Base-by-base conservation (phyloP, 2,797 vertebrate species). In the Xenentodon cancila region DNA sequence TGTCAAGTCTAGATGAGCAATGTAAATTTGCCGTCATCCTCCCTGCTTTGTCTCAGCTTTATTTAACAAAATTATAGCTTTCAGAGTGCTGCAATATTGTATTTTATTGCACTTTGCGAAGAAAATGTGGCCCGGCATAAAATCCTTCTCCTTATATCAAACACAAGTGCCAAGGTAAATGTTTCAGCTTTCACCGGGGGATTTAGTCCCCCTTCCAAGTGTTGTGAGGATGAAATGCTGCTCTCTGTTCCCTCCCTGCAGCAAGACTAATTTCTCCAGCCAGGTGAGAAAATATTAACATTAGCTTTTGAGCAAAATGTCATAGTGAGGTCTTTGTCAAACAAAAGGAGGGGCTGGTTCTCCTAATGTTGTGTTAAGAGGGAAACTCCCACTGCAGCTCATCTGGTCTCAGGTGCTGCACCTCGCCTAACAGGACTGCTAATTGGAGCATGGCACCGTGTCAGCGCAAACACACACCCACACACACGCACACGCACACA, bases 361-460 rank as follows among this genome's bases (percentile, higher is more conserved):
- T 63, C 37, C 48, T 7, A 43, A 56, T 37, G 68, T 48, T 5
- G 43, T 7, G 59, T 59, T 53, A 32, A 65, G 63, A 59, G 53
- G 55, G 48, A 22, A 57, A 59, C 54, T 69, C 74, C 66, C 53
- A 8, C 13, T 25, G 59, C 20, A 22, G 58, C 49, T 15, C 9
- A 42, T 34, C 37, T 58, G 82, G 76, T 85, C 85, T 81, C 84
- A 84, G 82, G 87, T 83, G 84, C 60, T 32, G 53, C 76, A 80
- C 82, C 83, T 80, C 60, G 51, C 76, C 75, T 80, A 81, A 84
- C 68, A 73, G 74, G 56, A 57, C 64, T 54, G 55, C 69, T 87
- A 89, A 88, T 80, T 86, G 77, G 81, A 79, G 72, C 55, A 7
- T 21, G 21, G 62, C 51, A 6, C 19, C 12, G 11, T 40, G 16